These are phyloP conservation scores for Pachydiplax longipennis DNA, from an alignment of 2,888 invertebrate species.

Conservation along the genomic window DNA sequence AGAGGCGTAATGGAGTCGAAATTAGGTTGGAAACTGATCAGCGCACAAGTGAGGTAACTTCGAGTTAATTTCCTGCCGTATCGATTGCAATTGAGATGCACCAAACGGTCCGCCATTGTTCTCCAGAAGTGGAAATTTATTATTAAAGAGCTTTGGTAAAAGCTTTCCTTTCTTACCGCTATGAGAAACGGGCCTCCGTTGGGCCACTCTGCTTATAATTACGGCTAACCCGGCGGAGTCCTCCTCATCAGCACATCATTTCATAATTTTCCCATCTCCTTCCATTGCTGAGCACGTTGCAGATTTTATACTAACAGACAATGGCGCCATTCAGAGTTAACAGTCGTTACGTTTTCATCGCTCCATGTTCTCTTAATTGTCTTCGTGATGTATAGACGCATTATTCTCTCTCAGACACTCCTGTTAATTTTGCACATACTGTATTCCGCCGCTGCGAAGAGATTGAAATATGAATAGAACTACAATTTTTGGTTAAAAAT, in stretches of 20 bases:
- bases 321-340: neutral
- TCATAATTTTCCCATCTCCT: constrained; percentile 42
- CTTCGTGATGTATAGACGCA: neutral
- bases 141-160: neutral
- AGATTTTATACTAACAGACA: constrained; percentile 30
- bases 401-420: neutral
- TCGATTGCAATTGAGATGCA: neutral
- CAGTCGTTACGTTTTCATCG: constrained; percentile 2
- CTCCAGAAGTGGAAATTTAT: neutral
- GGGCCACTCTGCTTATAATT: constrained; percentile 12
- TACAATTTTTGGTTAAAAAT: too few relatives aligned
- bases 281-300: constrained; percentile 25
- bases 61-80: neutral
- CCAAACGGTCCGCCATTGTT: neutral
- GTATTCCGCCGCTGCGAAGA: too few relatives aligned
- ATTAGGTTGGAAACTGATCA: too few relatives aligned
- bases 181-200: constrained; percentile 27
- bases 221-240: neutral
- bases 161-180: neutral
- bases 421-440: too few relatives aligned
- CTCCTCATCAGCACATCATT: constrained; percentile 29
- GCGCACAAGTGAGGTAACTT: too few relatives aligned
- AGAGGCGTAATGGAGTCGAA: too few relatives aligned
- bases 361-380: neutral
- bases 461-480: too few relatives aligned